Conservation (phyloP, 2,113 vertebrate species). For the Cyanoramphus novaezelandiae region DNA sequence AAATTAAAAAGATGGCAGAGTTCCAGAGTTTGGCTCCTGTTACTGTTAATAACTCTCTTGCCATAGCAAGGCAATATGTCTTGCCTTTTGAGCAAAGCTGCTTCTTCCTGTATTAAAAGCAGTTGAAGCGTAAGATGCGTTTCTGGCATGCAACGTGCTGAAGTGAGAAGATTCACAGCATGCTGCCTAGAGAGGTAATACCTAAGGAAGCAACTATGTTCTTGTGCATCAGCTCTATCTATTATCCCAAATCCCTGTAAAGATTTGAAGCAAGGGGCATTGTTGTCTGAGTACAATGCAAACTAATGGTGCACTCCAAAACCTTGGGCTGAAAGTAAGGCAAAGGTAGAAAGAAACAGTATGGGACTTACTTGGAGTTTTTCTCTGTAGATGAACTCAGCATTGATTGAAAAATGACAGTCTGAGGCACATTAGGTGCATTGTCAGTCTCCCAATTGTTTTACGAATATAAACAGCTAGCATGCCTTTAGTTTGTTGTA, state of each 20-base stretch:
- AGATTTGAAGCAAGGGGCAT: neutral
- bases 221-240: neutral
- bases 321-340: neutral
- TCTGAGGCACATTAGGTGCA: neutral
- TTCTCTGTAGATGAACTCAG: neutral
- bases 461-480: neutral
- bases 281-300: neutral
- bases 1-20: neutral
- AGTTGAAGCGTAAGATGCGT: neutral
- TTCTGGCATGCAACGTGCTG: neutral
- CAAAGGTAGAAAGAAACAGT: neutral
- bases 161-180: neutral
- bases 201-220: neutral
- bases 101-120: neutral
- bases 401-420: neutral
- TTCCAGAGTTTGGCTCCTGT: neutral
- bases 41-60: neutral
- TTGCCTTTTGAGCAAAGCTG: neutral
- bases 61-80: fast-evolving
- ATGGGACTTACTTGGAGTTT: neutral
- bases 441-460: neutral
- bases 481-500: neutral
- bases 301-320: neutral
- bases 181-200: neutral
- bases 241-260: neutral